Base-by-base conservation (phyloP, 2,888 invertebrate species). In the Lydus trimaculatus region DNA sequence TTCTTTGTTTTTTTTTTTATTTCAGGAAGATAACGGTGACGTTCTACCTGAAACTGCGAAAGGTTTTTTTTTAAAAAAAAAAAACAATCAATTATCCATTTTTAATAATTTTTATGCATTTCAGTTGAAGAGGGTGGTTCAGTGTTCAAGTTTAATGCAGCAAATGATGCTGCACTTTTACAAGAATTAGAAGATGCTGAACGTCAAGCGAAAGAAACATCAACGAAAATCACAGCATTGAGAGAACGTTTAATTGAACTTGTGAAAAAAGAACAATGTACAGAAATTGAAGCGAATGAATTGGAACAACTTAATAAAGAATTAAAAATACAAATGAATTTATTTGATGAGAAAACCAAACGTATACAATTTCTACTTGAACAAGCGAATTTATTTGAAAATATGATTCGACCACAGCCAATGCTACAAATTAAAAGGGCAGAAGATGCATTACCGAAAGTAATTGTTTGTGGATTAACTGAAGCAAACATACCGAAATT, bases 271-370 rank as follows among this genome's bases (percentile, higher is more conserved):
- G 77, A 87, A 4, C 85, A 85, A 63, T 84, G 91, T 77, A 88
- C 88, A 0, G 88, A 90, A 58, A 84, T 84, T 0, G 91, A 92
- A 75, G 87, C 89, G 0, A 84, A 83, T 65, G 87, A 87, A 72
- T 80, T 91, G 11, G 87, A 88, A 33, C 86, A 88, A 43, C 87
- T 90, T 62, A 90, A 91, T 73, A 86, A 87, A 31, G 81, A 88
- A 66, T 82, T 91, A 0, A 87, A 89, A 63, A 84, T 87, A 3
- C 91, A 90, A 78, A 87, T 91, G 86, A 86, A 87, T 23, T 86
- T 90, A 52, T 89, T 91, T 70, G 91, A 91, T 73, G 84, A 86
- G 20, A 88, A 90, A 69, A 91, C 91, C 0, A 87, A 85, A 76
- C 86, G 85, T 58, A 85, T 91, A 48, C 89, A 90, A 80, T 84